Evolutionary conservation across 2,888 invertebrate species (phyloP), one percentile per base, ranked within the genome.

Genomic region (Sylvicola fuscatus): DNA sequence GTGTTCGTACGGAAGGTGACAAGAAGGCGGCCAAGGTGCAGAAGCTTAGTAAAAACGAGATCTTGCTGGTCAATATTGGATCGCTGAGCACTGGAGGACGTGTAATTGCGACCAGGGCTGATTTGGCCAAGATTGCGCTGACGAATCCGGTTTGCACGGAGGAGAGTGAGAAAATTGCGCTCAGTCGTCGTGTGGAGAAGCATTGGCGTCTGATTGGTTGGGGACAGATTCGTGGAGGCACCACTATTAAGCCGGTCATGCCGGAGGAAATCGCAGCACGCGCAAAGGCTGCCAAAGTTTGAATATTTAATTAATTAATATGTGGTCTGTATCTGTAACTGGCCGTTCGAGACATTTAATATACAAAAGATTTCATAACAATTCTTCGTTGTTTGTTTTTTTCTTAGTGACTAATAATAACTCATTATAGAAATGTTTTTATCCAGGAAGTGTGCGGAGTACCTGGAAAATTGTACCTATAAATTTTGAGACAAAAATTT

Each of bases 201-300:
- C 97, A 99, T 68, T 98, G 98, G 98, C 79, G 98, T 60, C 76
- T 98, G 54, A 99, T 98, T 56, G 98, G 98, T 47, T 98, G 98
- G 98, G 98, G 97, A 47, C 90, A 95, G 61, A 99, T 98, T 61
- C 78, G 90, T 60, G 84, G 92, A 54, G 98, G 98, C 46, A 82
- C 84, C 54, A 92, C 90, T 46, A 92, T 98, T 51, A 82, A 84
- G 51, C 93, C 95, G 13, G 62, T 66, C 14, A 33, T 36, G 38
- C 30, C 29, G 6, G 29, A 29, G n/a, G 29, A 29, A 13, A 29
- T 29, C 6, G 12, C 29, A 29, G 14, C n/a, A 29, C 4, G 29
- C 6, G 12, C 29, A 29, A 13, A 29, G 14, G 14, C 29, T 7
- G 21, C 21, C 4, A 21, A 21, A 21, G 8, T 21, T 21, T 21